Evolutionary conservation across 37 sponge, comb jelly and placozoan genomes (phyloP), one percentile per base, ranked within the genome.

Genomic region (Petrosia ficiformis): DNA sequence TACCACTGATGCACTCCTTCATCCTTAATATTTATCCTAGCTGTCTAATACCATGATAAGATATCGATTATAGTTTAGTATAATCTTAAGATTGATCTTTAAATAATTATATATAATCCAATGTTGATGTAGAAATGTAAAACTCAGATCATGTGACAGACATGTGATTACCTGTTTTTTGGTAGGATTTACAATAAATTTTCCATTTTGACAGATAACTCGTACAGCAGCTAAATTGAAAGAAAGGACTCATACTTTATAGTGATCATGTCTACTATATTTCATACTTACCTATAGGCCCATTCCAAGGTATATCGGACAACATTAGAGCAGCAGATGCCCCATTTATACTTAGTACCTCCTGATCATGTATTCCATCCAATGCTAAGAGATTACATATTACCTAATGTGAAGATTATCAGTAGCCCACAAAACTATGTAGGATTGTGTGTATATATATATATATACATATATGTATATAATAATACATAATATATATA

Each of bases 221-320:
- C 91, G 71, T 6, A 82, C 90, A 58, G 90, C 90, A 5, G 66
- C 87, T 73, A 41, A 21, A 71, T 26, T 74, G 4, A n/a, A 35
- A 64, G 28, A 64, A 29, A 25, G 21, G 32, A 30, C 32, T 10
- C 8, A 8, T 22, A 21, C 29, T 16, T 38, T 4, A 33, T n/a
- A 5, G 36, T 68, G 33, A 68, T 40, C 8, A 54, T 10, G 44
- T 48, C 56, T n/a, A n/a, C n/a, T n/a, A n/a, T n/a, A n/a, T n/a
- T n/a, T n/a, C n/a, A n/a, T 22, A 22, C 75, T 10, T 38, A 72
- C 92, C 92, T 8, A 87, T 56, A 14, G 92, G 92, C 6, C 79
- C 84, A 42, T 67, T 77, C 82, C 94, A 90, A 0, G 94, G 94
- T 2, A 90, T 89, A 70, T 82, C 77, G 0, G 94, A 90, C 57